phyloP scores from a whole-genome alignment of 2,888 invertebrate genomes.

The Desoria tigrina region DNA sequence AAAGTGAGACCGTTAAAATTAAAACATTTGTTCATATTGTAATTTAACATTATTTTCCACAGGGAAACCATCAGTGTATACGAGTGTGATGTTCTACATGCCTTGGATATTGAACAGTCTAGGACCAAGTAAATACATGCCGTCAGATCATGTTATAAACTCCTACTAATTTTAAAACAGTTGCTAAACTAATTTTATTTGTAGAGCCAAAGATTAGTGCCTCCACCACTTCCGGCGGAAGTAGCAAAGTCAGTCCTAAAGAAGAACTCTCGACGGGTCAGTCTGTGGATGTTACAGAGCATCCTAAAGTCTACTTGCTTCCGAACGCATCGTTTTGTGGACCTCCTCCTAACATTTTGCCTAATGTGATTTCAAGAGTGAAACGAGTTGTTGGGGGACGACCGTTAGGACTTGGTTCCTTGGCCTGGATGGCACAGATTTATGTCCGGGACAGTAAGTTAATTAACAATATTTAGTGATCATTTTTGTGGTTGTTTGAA shows the following conservation, averaged over 20 bases:
- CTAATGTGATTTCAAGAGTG: constrained; percentile 9
- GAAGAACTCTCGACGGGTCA: constrained; percentile 31
- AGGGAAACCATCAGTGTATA: constrained; percentile 37
- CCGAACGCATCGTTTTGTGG: constrained; percentile 38
- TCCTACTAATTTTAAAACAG: no score
- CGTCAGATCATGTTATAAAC: no score
- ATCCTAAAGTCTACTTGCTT: constrained; percentile 24
- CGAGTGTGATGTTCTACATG: constrained; percentile 26
- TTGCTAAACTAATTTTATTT: neutral
- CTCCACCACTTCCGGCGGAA: neutral
- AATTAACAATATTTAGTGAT: constrained; percentile 5
- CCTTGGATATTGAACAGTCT: constrained; percentile 34
- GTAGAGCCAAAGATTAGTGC: constrained; percentile 9
- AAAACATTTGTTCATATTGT: no score
- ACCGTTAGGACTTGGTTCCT: constrained; percentile 15
- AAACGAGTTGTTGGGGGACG: constrained; percentile 43
- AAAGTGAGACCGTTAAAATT: no score
- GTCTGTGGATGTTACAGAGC: constrained; percentile 19
- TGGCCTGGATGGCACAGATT: constrained; percentile 39
- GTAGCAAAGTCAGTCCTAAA: constrained; percentile 9
- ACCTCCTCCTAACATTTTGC: neutral
- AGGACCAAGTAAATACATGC: constrained; percentile 21
- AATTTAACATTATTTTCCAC: neutral
- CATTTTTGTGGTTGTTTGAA: neutral
- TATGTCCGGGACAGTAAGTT: constrained; percentile 25